These are phyloP conservation scores for Rhadina sibilatrix DNA, from an alignment of 2,113 vertebrate species.

Conservation along the genomic window DNA sequence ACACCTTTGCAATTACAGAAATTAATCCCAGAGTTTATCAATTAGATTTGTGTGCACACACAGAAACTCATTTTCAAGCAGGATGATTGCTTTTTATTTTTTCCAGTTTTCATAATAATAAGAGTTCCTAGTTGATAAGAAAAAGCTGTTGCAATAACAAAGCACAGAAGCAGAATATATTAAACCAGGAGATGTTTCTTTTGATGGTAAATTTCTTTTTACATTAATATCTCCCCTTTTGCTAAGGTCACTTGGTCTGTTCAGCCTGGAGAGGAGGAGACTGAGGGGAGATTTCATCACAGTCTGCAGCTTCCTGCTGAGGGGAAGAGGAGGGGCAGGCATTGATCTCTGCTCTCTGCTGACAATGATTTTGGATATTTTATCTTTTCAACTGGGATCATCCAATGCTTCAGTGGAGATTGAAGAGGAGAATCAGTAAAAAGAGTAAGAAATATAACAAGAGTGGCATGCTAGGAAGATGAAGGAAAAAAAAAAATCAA, in stretches of 20 bases:
- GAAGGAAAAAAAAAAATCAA: neutral
- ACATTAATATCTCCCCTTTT: neutral
- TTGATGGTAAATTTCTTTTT: neutral
- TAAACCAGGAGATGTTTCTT: neutral
- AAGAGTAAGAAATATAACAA: neutral
- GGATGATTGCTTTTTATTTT: neutral
- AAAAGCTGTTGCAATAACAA: neutral
- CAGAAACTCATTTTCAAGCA: neutral
- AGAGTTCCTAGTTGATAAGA: neutral
- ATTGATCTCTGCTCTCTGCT: neutral
- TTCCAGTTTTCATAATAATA: neutral
- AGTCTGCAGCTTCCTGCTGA: fast-evolving
- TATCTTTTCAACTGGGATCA: neutral
- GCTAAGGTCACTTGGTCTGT: neutral
- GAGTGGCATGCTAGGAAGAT: neutral
- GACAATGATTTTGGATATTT: neutral
- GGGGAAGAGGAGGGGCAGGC: neutral
- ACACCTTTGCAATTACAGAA: neutral
- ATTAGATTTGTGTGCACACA: neutral
- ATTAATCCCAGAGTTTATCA: neutral
- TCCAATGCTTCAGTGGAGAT: neutral
- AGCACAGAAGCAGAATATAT: neutral
- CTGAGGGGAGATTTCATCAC: neutral
- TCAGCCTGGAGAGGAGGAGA: neutral
- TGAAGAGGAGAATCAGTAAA: neutral